Evolutionary conservation across 2,113 vertebrate species (phyloP), one percentile per base, ranked within the genome.

Genomic region (Austrofundulus limnaeus): DNA sequence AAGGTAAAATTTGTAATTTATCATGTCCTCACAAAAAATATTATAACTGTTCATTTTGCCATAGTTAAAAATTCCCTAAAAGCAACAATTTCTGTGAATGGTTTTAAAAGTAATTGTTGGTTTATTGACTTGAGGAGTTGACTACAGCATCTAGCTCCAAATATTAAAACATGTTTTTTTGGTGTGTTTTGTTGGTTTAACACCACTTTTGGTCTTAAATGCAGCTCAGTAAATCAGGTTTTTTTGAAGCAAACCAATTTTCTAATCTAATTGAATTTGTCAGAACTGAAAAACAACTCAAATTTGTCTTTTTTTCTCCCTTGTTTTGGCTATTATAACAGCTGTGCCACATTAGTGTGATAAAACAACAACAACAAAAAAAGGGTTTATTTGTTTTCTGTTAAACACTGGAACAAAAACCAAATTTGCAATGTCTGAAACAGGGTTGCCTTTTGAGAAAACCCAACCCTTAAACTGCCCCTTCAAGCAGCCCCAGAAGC

Each of bases 391-490:
- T 85, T 84, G 77, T 52, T 46, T 65, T 31, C 47, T 13, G 24
- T 80, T 80, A 61, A 72, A 71, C 37, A 64, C 34, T 55, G 42
- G n/a, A 77, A 74, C 57, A 81, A 76, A 66, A 84, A 69, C n/a
- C 61, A 80, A 55, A 80, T 42, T 47, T 43, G 21, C 46, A 77
- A 76, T 80, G 65, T 80, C 54, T 63, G 67, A 78, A 74, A 34
- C 31, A 34, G 31, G n/a, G 31, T 9, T 8, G 61, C 72, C 59
- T 60, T 71, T 78, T 47, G 12, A 61, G n/a, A 45, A 60, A 81
- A 61, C 77, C 82, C 74, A 70, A 77, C 71, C 77, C 82, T 78
- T 79, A 78, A 77, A 85, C 61, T 69, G 81, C 87, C 77, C 84
- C 86, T 85, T 87, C 72, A 82, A 81, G 56, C 66, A 66, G 78